Base-by-base conservation (phyloP, 2,888 invertebrate species). In the Osedax fenrisi region DNA sequence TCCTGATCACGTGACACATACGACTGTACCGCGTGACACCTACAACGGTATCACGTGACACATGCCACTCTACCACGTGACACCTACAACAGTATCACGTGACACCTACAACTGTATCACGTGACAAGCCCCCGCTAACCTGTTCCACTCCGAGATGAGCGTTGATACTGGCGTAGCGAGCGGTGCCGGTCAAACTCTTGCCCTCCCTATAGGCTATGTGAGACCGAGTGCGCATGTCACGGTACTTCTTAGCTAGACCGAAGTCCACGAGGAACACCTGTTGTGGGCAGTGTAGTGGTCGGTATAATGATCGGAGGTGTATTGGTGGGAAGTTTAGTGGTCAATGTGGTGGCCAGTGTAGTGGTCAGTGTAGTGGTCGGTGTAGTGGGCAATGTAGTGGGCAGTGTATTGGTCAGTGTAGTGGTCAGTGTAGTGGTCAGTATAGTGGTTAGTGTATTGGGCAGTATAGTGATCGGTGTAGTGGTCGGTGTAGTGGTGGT, bases 161-260 rank as follows among this genome's bases (percentile, higher is more conserved):
- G 74, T 81, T 81, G 17, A 81, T 79, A 64, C 78, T 78, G 69
- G 81, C 81, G 75, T 81, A 81, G 17, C 81, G 75, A 5, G 80
- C 80, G 22, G 81, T 81, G 23, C 81, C 81, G 10, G 80, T 81
- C 23, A 81, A 76, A 73, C 79, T 80, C 75, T 80, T 81, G 64
- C 79, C 80, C 66, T 80, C 80, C 61, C 78, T 76, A 76, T 78
- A 81, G 2, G 79, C 77, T 70, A 81, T 81, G 72, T 81, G 81
- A 3, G 70, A 74, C 22, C 77, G 68, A 0, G 80, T 79, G n/a
- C 79, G 75, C 21, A 76, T 70, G 76, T 81, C 81, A 10, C 79
- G 74, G 74, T 80, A 80, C 73, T 80, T 80, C 75, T 80, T 80
- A 41, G 80, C 80, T 64, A 80, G 76, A 23, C 80, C 80, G 73